Evolutionary conservation across 2,797 vertebrate species (phyloP), one percentile per base, ranked within the genome.

Genomic region (Thripadectes ignobilis): DNA sequence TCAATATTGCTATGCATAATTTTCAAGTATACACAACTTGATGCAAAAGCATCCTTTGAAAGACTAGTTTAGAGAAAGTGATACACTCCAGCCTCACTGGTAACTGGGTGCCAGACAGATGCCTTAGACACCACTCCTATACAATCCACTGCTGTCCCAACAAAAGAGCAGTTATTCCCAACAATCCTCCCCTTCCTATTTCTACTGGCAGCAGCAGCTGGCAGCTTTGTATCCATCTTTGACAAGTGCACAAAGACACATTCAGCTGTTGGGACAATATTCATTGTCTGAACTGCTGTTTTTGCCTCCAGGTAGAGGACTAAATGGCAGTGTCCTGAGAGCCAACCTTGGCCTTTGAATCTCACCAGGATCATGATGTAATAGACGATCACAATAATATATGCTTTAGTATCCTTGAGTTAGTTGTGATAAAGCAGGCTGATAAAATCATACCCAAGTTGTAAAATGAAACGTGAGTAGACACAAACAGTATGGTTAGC

Each of bases 221-320:
- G 36, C 81, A 95, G 89, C 59, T 94, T 92, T 88, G 39, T 61
- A 71, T 61, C 67, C 55, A n/a, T 57, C 75, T 52, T 26, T 62
- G 72, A 85, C 65, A 93, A 95, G 91, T 27, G 39, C 63, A 91
- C 55, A 85, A 45, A 87, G 71, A 73, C 2, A 26, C 38, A 74
- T 68, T 74, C 62, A 77, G 59, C 62, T 88, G 74, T 52, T 73
- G 77, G 26, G 62, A 94, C 81, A 93, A 67, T 6, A 58, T 61
- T 59, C 5, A 71, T 57, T 83, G 78, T 80, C 46, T 80, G 36
- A 83, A 39, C 63, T 49, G 81, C 12, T 5, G 22, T 24, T 81
- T 91, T 71, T 91, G 78, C 68, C 75, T 94, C 57, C 72, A 92
- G 68, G 85, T 89, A 85, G 57, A 66, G 66, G 21, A 77, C 32